Evolutionary conservation across 2,888 invertebrate species (phyloP).

Genomic region (Rotaria magnacalcarata): DNA sequence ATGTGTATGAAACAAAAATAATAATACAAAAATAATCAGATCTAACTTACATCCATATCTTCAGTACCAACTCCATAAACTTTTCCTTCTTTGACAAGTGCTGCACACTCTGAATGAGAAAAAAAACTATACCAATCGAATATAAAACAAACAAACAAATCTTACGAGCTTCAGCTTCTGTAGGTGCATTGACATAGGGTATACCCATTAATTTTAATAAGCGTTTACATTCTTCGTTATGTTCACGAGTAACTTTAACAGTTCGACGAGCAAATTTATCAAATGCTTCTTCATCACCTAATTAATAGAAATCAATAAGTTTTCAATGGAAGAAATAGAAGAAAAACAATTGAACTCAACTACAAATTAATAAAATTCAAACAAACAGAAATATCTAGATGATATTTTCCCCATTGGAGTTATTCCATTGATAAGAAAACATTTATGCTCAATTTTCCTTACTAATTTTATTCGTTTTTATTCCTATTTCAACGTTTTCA

Average conservation of each 20-base stretch:
- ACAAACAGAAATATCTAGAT: neutral
- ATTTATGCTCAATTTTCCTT: too few relatives aligned
- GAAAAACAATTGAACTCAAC: too few relatives aligned
- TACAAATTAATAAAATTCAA: neutral
- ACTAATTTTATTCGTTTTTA: too few relatives aligned
- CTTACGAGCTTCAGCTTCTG: constrained; percentile 35
- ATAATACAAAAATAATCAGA: neutral
- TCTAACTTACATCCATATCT: constrained; percentile 79
- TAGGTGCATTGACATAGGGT: constrained; percentile 72
- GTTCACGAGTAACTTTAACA: constrained; percentile 74
- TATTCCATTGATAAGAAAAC: too few relatives aligned
- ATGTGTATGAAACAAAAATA: neutral
- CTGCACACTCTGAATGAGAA: constrained; percentile 72
- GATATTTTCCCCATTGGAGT: neutral
- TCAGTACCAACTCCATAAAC: constrained; percentile 93
- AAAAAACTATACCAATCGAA: neutral
- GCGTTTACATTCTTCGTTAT: constrained; percentile 81
- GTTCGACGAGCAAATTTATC: constrained; percentile 88
- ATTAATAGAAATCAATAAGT: neutral
- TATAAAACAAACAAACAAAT: neutral
- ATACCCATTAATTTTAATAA: constrained; percentile 87
- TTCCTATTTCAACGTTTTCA: constrained; percentile 53
- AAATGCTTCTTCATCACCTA: constrained; percentile 80
- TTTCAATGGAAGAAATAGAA: too few relatives aligned
- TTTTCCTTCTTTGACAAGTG: constrained; percentile 77